These are phyloP conservation scores for Sthenelais limicola DNA, from an alignment of 2,888 invertebrate species.

Conservation along the genomic window DNA sequence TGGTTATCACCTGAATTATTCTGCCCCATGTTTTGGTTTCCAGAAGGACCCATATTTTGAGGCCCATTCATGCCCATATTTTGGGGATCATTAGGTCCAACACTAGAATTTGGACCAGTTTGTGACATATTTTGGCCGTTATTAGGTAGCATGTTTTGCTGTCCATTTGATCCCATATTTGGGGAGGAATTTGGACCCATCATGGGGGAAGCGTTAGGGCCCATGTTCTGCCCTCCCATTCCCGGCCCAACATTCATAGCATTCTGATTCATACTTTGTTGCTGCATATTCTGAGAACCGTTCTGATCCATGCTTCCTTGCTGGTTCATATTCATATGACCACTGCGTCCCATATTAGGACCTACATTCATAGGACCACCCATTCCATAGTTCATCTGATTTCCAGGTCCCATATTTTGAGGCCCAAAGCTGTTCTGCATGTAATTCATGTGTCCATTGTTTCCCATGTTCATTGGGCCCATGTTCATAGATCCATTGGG, in stretches of 20 bases:
- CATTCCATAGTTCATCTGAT: neutral
- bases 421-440: too few species aligned
- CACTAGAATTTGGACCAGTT: neutral
- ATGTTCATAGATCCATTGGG: too few species aligned
- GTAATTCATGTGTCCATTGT: constrained; percentile 1
- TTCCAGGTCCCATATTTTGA: constrained; percentile 1
- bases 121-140: neutral
- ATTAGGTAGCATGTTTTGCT: constrained; percentile 2
- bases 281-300: constrained; percentile 1
- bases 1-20: too few species aligned
- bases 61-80: constrained; percentile 4
- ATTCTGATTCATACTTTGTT: constrained; percentile 9
- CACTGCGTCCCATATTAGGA: constrained; percentile 15
- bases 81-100: neutral
- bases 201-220: neutral
- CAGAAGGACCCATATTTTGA: neutral
- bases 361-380: constrained; percentile 11
- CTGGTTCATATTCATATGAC: constrained; percentile 25
- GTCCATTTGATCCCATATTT: neutral
- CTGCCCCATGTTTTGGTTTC: neutral
- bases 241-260: neutral
- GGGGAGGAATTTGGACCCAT: neutral
- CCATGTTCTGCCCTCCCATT: constrained; percentile 18
- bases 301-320: neutral
- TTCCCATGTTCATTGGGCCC: constrained; percentile 33